Evolutionary conservation across 1,140 invertebrate species (phyloP), one percentile per base, ranked within the genome.

Genomic region (Lepidurus apus): DNA sequence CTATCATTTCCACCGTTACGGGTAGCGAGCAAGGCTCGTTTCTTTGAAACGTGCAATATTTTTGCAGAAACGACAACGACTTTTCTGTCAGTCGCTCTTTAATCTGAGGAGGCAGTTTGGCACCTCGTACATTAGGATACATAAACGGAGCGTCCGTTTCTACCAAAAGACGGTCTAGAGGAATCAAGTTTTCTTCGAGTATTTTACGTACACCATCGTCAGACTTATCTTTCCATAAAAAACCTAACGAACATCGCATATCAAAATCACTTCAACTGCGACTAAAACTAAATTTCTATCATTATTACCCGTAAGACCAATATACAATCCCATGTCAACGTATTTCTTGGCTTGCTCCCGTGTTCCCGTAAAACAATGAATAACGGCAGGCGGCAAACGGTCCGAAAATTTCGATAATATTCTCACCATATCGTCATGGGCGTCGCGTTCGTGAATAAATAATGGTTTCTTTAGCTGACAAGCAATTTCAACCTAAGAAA

Each of bases 1-100:
- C 94, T 79, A 98, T 91, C 89, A 98, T 92, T 86, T 98, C 96
- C 21, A 97, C 93, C 76, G 95, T 93, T 43, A 94, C 93, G 17
- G 95, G 94, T 78, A 98, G 87, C 21, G 94, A 94, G 86, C 95
- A 97, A 0, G 96, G 96, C 86, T 98, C 96, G 84, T 98, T 98
- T 80, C 96, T 89, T 87, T 98, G 95, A 87, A 98, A 98, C 78
- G 95, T 96, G 85, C 94, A 97, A 86, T 96, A 96, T 80, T 91
- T 88, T 81, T 88, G 89, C 81, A 91, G 84, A 84, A 89, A 92
- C 77, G 85, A 89, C 82, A 88, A 84, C n/a, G 89, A 85, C 87
- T 93, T 90, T 87, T 95, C 93, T 9, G 95, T 95, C 74, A 98
- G 87, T 73, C 90, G 90, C 82, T 93, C 91, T 87, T 96, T 97